Evolutionary conservation across 2,888 invertebrate species (phyloP).

Genomic region (Drosophila kuntzei): DNA sequence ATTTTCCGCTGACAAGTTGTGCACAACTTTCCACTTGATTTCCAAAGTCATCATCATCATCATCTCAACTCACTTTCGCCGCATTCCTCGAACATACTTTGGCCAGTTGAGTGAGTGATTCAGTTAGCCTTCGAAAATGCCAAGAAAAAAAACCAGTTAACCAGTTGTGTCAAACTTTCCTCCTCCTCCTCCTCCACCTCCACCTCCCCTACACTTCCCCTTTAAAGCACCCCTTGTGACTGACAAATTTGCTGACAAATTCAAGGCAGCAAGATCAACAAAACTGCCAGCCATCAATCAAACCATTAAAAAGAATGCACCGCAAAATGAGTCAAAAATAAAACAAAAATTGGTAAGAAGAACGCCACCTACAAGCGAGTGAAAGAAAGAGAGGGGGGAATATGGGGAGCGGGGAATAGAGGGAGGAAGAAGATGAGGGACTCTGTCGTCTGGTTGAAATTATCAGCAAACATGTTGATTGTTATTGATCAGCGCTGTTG

Average conservation of each 20-base stretch:
- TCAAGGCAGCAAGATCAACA: constrained; percentile 73
- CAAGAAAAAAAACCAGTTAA: constrained; percentile 6
- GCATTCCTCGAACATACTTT: constrained; percentile 64
- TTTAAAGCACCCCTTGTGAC: constrained; percentile 35
- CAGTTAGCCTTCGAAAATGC: constrained; percentile 62
- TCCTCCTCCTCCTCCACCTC: not conserved
- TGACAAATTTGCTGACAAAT: constrained; percentile 81
- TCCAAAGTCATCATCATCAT: constrained; percentile 36
- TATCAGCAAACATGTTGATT: constrained; percentile 83
- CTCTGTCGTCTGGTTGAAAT: constrained; percentile 56
- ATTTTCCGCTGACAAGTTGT: constrained; percentile 26
- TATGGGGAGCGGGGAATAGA: not conserved
- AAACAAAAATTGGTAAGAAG: not conserved
- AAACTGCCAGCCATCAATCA: constrained; percentile 79
- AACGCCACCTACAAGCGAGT: constrained; percentile 71
- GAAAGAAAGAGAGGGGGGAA: not conserved
- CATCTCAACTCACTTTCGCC: constrained; percentile 54
- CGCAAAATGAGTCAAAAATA: constrained; percentile 72
- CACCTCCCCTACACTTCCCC: not conserved
- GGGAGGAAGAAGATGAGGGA: constrained; percentile 3
- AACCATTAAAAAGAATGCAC: constrained; percentile 80
- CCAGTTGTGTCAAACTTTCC: too few relatives aligned
- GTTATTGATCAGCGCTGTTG: constrained; percentile 81
- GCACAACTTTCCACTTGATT: constrained; percentile 46
- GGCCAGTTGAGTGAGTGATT: constrained; percentile 59